Base-by-base conservation (phyloP, 1,140 invertebrate genomes). In the Araneus ventricosus region DNA sequence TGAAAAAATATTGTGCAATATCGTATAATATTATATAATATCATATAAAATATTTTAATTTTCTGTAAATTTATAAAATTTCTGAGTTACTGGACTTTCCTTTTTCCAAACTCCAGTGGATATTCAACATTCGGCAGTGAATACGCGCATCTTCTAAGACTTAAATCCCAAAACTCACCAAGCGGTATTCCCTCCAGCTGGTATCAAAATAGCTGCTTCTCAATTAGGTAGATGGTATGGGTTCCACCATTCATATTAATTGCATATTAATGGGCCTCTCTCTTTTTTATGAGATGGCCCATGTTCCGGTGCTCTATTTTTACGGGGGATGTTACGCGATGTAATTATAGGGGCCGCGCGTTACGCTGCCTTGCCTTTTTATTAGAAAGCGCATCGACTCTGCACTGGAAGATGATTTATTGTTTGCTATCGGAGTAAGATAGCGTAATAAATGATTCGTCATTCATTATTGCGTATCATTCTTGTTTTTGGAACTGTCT, bases 181-280 rank as follows among this genome's bases (percentile, higher is more conserved):
- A 8, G 0, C 17, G 0, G 10, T 4, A n/a, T 7, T 4, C 59
- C 20, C 5, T 37, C 17, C 4, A 34, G 5, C 4, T n/a, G 34
- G 20, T 45, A 82, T 82, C 80, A 0, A 82, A 82, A 82, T 82
- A 82, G 80, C 41, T n/a, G 22, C 80, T 0, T 3, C 17, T 41
- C 80, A 52, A 52, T 82, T 82, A 82, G n/a, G 37, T 82, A 82
- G 80, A 82, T 82, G 24, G 80, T 82, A 17, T 52, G 45, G 45
- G 5, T 39, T n/a, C 24, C 30, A 37, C 80, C 80, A 82, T 82
- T 39, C 24, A 82, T 82, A 82, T 82, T 52, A 82, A 82, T 82
- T 82, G 41, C 37, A 82, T 82, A 82, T 82, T 45, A 52, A 82
- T 82, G 10, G 39, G 27, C 5, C 24, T 24, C 22, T 27, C 24